These are phyloP conservation scores for Amblyjoppa proteus DNA, from an alignment of 2,888 invertebrate genomes.

Conservation along the genomic window DNA sequence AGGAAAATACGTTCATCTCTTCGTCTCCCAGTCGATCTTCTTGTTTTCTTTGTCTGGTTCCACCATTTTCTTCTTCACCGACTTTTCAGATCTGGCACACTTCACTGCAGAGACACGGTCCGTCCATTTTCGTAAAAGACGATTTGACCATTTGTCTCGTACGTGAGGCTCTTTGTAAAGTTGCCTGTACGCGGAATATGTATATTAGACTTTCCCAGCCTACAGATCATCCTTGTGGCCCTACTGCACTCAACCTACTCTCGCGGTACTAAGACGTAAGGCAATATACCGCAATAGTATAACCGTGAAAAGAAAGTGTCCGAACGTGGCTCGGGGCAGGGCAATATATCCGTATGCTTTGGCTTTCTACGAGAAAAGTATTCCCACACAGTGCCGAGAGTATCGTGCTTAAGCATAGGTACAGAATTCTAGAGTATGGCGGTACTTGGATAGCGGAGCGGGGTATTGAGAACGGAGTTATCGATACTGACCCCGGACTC, in stretches of 20 bases:
- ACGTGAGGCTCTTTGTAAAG: slow-evolving; percentile 70
- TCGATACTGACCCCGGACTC: slow-evolving; percentile 42
- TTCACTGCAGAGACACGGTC: slow-evolving; percentile 68
- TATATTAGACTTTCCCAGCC: neutral
- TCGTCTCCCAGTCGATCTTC: slow-evolving; percentile 10
- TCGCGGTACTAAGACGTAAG: neutral
- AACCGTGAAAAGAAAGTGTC: slow-evolving; percentile 44
- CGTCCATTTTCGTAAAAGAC: slow-evolving; percentile 77
- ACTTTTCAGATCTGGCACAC: slow-evolving; percentile 54
- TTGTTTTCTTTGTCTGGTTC: slow-evolving; percentile 21
- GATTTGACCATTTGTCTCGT: slow-evolving; percentile 72
- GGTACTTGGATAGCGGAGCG: slow-evolving; percentile 12
- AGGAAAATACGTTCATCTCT: slow-evolving; percentile 51
- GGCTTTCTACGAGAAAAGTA: slow-evolving; percentile 11
- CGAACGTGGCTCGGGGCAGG: slow-evolving; percentile 39
- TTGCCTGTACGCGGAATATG: slow-evolving; percentile 36
- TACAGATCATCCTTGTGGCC: slow-evolving; percentile 22
- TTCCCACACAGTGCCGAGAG: neutral
- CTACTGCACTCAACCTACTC: slow-evolving; percentile 1
- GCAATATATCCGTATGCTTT: slow-evolving; percentile 22
- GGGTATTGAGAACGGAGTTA: slow-evolving; percentile 46
- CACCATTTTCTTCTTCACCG: slow-evolving; percentile 41
- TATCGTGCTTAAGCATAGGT: slow-evolving; percentile 9
- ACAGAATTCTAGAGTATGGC: neutral
- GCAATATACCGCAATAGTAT: slow-evolving; percentile 30